Conservation (phyloP, 2,113 vertebrate genomes). For the Nematolebias whitei region DNA sequence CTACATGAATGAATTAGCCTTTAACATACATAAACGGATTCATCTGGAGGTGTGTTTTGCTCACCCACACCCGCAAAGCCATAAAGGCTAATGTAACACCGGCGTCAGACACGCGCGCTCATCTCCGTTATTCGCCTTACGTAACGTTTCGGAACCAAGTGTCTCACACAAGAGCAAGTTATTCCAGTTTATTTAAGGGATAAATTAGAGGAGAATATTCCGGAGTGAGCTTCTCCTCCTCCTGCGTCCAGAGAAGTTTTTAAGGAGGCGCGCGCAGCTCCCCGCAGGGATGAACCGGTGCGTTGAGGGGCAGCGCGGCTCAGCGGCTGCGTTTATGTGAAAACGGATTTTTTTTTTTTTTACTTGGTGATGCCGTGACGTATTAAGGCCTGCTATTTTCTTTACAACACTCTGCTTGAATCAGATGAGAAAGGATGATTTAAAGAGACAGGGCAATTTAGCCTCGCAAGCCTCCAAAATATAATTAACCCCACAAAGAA, state of each 20-base stretch:
- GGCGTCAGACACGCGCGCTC: conserved; percentile 37
- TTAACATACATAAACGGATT: not conserved
- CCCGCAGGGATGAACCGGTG: conserved; percentile 33
- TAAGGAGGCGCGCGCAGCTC: conserved; percentile 37
- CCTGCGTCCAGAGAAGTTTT: conserved; percentile 14
- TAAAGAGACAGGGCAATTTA: conserved; percentile 68
- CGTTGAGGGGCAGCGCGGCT: conserved; percentile 1
- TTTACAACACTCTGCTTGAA: conserved; percentile 23
- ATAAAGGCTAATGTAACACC: conserved; percentile 23
- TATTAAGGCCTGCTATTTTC: conserved; percentile 55
- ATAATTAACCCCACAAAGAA: not conserved
- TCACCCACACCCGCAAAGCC: not conserved
- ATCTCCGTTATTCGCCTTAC: conserved; percentile 59
- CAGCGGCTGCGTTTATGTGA: conserved; percentile 32
- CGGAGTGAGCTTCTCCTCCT: conserved; percentile 4
- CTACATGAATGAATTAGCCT: conserved; percentile 6
- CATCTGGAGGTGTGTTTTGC: not conserved
- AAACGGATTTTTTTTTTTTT: no score
- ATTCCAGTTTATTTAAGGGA: conserved; percentile 11
- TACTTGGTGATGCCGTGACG: conserved; percentile 59
- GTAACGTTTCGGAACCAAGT: conserved; percentile 37
- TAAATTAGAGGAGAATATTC: conserved; percentile 12
- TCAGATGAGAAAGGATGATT: conserved; percentile 36
- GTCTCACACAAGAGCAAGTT: not conserved
- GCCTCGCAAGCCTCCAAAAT: not conserved